A percentile compares a stretch with the other conserved stretches of the same genome.
Conservation (phyloP, 2,113 vertebrate species). For the Pelobates fuscus region DNA sequence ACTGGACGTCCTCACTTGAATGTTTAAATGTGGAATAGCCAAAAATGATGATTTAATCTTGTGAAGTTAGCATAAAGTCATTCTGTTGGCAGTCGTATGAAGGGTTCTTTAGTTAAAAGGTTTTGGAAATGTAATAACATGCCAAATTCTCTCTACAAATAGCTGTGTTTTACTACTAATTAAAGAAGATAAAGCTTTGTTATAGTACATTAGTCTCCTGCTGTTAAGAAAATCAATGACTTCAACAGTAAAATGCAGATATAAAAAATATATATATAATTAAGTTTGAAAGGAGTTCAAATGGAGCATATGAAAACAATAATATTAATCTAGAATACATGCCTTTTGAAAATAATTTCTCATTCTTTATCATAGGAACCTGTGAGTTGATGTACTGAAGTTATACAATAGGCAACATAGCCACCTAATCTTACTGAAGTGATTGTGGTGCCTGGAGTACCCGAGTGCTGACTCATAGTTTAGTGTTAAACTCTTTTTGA, state of each 20-base stretch:
- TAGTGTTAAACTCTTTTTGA: no score
- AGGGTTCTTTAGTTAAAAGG: conserved; percentile 31
- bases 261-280: conserved; percentile 31
- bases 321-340: neutral
- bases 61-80: conserved; percentile 39
- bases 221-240: conserved; percentile 37
- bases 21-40: conserved; percentile 13
- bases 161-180: conserved; percentile 42
- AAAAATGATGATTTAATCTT: conserved; percentile 38
- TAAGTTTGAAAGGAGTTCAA: conserved; percentile 4
- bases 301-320: neutral
- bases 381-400: no score
- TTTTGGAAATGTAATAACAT: conserved; percentile 44
- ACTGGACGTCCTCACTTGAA: neutral
- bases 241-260: conserved; percentile 30
- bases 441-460: no score
- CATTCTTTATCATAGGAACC: neutral
- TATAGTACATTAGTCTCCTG: conserved; percentile 43
- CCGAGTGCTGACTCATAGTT: no score
- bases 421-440: no score
- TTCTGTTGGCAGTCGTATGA: conserved; percentile 26
- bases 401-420: no score
- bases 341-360: neutral
- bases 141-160: conserved; percentile 45
- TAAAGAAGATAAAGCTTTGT: conserved; percentile 45